Percentiles rank a stretch among this genome's conserved stretches.
These are phyloP conservation scores for Cydia strobilella DNA, from an alignment of 1,140 invertebrate species.

Conservation along the genomic window DNA sequence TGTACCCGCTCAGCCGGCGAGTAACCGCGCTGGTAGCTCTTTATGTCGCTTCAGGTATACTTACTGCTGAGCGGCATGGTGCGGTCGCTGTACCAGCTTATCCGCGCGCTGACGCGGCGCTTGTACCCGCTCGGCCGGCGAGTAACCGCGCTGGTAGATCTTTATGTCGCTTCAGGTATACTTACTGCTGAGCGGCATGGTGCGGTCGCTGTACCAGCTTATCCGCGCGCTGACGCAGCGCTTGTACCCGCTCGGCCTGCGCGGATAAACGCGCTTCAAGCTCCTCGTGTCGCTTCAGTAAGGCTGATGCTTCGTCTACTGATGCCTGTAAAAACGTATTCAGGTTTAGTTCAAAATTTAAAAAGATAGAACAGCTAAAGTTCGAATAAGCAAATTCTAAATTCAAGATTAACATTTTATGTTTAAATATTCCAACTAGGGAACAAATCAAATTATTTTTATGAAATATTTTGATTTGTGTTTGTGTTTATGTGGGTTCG, in stretches of 20 bases:
- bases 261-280: constrained; percentile 96
- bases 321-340: constrained; percentile 83
- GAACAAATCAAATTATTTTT: no score
- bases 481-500: no score
- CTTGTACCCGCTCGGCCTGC: constrained; percentile 95
- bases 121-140: constrained; percentile 95
- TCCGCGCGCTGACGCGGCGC: constrained; percentile 93
- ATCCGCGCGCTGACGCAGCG: constrained; percentile 93
- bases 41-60: constrained; percentile 51
- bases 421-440: no score
- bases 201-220: constrained; percentile 91
- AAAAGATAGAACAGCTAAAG: no score
- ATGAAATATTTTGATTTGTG: no score
- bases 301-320: constrained; percentile 95
- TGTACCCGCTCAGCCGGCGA: constrained; percentile 59
- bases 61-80: constrained; percentile 93
- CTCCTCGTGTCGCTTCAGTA: constrained; percentile 96
- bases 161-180: constrained; percentile 90
- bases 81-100: constrained; percentile 89
- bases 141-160: constrained; percentile 96
- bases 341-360: no score
- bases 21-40: no score
- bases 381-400: no score
- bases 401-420: no score
- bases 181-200: constrained; percentile 92